Percentiles rank a stretch among this genome's conserved stretches.
Conservation (phyloP, 30 jellyfish, hydroid and myxozoan species). For the Chironex yamaguchii region DNA sequence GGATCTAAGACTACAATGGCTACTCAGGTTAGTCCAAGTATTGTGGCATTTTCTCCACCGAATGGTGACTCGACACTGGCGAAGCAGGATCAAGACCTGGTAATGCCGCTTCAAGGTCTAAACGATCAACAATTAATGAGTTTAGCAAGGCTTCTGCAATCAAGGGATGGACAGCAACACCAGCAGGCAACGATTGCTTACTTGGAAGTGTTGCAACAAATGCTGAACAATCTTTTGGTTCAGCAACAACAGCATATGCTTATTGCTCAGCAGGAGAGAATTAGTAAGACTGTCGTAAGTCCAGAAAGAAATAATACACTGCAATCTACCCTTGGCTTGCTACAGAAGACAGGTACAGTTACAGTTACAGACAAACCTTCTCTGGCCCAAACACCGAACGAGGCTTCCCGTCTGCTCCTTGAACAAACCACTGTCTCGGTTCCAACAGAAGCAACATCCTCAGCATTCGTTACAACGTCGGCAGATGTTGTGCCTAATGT, state of each 20-base stretch:
- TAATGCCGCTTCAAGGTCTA: conserved; percentile 67
- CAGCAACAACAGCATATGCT: conserved; percentile 74
- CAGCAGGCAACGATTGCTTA: conserved; percentile 88
- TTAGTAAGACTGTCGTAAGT: too few species aligned
- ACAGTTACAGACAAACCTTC: too few species aligned
- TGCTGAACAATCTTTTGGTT: conserved; percentile 52
- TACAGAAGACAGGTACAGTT: too few species aligned
- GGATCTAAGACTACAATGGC: neutral
- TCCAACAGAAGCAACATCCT: too few species aligned
- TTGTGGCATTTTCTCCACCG: neutral
- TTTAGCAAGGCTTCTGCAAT: conserved; percentile 79
- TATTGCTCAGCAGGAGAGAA: conserved; percentile 15
- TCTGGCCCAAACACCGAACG: too few species aligned
- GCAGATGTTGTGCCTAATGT: too few species aligned
- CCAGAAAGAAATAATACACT: too few species aligned
- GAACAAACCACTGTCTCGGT: too few species aligned
- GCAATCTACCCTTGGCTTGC: too few species aligned
- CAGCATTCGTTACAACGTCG: too few species aligned
- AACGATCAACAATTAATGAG: conserved; percentile 82
- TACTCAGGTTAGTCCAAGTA: neutral
- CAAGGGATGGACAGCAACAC: conserved; percentile 58
- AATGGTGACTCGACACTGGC: too few species aligned
- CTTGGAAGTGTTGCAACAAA: conserved; percentile 92
- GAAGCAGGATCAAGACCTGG: neutral
- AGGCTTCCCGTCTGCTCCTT: too few species aligned